phyloP scores from a whole-genome alignment of 2,888 invertebrate genomes.

The Pheosia gnoma region DNA sequence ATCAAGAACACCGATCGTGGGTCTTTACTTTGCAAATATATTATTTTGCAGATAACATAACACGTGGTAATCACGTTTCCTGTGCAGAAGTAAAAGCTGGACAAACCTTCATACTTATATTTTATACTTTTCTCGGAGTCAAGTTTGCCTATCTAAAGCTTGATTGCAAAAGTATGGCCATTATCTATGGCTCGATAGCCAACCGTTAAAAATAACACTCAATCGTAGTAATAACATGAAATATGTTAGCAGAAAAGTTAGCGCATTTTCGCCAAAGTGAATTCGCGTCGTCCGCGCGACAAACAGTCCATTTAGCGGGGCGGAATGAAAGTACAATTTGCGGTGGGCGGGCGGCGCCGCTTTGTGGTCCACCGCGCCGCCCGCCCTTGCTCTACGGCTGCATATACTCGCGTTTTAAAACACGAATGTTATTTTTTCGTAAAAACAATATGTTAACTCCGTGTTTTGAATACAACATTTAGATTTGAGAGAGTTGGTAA shows the following conservation, averaged over 20 bases:
- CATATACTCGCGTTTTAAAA: not conserved
- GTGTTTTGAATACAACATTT: too few relatives aligned
- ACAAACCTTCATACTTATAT: too few relatives aligned
- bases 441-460: not conserved
- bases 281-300: constrained; percentile 42
- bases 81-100: too few relatives aligned
- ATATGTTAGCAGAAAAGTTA: not conserved
- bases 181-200: too few relatives aligned
- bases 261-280: constrained; percentile 28
- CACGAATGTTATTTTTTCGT: not conserved
- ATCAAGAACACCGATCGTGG: constrained; percentile 3
- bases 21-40: constrained; percentile 1
- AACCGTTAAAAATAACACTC: too few relatives aligned
- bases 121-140: too few relatives aligned
- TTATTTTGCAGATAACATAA: not conserved
- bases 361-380: constrained; percentile 38
- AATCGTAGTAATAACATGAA: not conserved
- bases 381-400: constrained; percentile 19
- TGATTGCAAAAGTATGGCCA: too few relatives aligned
- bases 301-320: constrained; percentile 61
- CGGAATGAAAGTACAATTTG: constrained; percentile 70
- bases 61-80: too few relatives aligned
- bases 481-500: too few relatives aligned
- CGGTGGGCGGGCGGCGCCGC: constrained; percentile 43
- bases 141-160: too few relatives aligned